phyloP scores from a whole-genome alignment of 2,888 invertebrate species.

The Heliconius cydno region DNA sequence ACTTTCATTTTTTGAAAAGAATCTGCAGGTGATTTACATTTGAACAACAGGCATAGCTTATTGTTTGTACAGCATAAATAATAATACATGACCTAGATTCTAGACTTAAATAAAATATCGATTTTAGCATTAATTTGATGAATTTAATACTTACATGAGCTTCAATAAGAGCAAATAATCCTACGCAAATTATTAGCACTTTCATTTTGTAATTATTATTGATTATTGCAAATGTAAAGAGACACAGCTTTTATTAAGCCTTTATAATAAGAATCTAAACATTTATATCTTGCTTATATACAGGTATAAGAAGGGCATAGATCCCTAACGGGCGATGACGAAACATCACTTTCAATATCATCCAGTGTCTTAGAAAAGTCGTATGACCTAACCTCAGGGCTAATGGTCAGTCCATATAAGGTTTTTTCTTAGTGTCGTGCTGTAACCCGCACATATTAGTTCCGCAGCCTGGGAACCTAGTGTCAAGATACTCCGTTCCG shows the following conservation, averaged over 20 bases:
- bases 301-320: conserved; percentile 16
- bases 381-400: not conserved
- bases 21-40: not conserved
- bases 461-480: too few relatives aligned
- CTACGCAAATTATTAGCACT: conserved; percentile 27
- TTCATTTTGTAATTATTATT: conserved; percentile 30
- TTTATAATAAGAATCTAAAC: conserved; percentile 13
- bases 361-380: conserved; percentile 17
- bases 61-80: not conserved
- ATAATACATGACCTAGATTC: conserved; percentile 11
- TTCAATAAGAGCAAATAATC: conserved; percentile 47
- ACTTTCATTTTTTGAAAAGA: conserved; percentile 15
- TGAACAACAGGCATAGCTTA: not conserved
- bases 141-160: conserved; percentile 50
- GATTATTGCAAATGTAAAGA: not conserved
- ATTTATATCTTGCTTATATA: conserved; percentile 24
- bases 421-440: too few relatives aligned
- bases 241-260: not conserved
- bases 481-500: too few relatives aligned
- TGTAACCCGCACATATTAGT: too few relatives aligned
- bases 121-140: not conserved
- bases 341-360: conserved; percentile 25
- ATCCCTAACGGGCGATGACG: conserved; percentile 3
- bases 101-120: not conserved
- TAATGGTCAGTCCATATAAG: not conserved